Evolutionary conservation across 1,140 invertebrate species (phyloP).

Genomic region (Procambarus clarkii): DNA sequence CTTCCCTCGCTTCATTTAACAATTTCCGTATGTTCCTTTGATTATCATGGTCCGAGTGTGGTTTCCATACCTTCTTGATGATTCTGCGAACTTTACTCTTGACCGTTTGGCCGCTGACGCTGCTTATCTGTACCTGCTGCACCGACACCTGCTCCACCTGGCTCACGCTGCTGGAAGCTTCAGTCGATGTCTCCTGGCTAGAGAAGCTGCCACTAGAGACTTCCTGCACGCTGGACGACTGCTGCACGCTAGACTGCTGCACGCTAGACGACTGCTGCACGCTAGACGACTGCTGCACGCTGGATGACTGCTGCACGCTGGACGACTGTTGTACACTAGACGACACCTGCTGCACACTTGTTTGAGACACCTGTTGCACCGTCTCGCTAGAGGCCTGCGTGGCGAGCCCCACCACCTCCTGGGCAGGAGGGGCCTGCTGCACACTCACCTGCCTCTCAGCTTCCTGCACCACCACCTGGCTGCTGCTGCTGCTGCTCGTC

Average conservation of each 20-base stretch:
- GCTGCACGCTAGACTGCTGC: constrained; percentile 6
- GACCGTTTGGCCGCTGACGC: constrained; percentile 27
- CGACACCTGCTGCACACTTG: background rate
- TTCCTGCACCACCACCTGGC: background rate
- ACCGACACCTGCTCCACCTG: constrained; percentile 14
- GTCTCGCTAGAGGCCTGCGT: background rate
- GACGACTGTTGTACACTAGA: background rate
- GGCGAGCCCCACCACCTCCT: background rate
- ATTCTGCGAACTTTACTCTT: constrained; percentile 12
- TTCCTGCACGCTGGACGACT: background rate
- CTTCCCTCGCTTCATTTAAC: too few relatives aligned
- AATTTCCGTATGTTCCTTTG: too few relatives aligned
- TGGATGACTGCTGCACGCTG: background rate
- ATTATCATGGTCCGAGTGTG: too few relatives aligned
- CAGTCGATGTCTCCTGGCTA: background rate
- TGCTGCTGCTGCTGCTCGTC: background rate
- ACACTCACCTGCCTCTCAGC: constrained; percentile 16
- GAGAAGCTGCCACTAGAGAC: background rate
- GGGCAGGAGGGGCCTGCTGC: background rate
- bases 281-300: background rate
- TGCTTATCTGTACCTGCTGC: constrained; percentile 28
- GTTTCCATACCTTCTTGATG: background rate
- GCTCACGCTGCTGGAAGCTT: constrained; percentile 18
- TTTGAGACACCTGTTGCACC: background rate
- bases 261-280: background rate